Evolutionary conservation across 53 echinoderm and acorn worm species (phyloP).

Genomic region (Luidia sarsii): DNA sequence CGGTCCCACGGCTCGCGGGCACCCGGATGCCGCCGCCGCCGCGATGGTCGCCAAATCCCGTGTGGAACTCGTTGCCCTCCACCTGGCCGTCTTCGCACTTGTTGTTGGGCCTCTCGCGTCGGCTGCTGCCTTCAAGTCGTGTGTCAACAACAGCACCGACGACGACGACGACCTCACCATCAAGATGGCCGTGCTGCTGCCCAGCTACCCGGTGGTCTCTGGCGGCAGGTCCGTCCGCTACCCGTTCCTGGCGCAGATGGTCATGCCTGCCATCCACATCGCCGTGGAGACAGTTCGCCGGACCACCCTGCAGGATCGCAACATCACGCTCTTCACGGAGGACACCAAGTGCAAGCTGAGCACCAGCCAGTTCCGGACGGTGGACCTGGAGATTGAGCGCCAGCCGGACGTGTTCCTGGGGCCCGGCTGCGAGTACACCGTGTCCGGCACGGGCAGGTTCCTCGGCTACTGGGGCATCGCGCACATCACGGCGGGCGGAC

Average conservation of each 20-base stretch:
- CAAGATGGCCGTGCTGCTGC: conserved; percentile 46
- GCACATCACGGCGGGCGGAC: conserved; percentile 73
- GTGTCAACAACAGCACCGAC: not conserved
- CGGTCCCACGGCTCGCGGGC: no score
- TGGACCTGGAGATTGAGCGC: conserved; percentile 56
- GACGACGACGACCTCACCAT: conserved; percentile 1
- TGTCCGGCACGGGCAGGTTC: conserved; percentile 64
- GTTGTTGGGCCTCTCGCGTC: no score
- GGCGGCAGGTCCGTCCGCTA: conserved; percentile 21
- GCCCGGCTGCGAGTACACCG: conserved; percentile 79
- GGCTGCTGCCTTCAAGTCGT: no score
- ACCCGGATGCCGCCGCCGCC: conserved; percentile 5
- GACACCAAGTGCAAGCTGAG: conserved; percentile 66
- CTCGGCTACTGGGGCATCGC: conserved; percentile 74
- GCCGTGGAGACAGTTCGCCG: conserved; percentile 54
- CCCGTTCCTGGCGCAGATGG: conserved; percentile 86
- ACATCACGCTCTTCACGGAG: conserved; percentile 36
- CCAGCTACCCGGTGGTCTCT: conserved; percentile 17
- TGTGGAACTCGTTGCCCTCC: conserved; percentile 5
- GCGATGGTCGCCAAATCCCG: conserved; percentile 23
- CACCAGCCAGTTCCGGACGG: conserved; percentile 61
- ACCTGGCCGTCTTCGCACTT: not conserved
- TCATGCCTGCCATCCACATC: conserved; percentile 73
- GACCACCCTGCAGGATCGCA: conserved; percentile 31
- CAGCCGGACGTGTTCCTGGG: conserved; percentile 71